These are phyloP conservation scores for Andrena marginata DNA, from an alignment of 2,888 invertebrate genomes.

Conservation along the genomic window DNA sequence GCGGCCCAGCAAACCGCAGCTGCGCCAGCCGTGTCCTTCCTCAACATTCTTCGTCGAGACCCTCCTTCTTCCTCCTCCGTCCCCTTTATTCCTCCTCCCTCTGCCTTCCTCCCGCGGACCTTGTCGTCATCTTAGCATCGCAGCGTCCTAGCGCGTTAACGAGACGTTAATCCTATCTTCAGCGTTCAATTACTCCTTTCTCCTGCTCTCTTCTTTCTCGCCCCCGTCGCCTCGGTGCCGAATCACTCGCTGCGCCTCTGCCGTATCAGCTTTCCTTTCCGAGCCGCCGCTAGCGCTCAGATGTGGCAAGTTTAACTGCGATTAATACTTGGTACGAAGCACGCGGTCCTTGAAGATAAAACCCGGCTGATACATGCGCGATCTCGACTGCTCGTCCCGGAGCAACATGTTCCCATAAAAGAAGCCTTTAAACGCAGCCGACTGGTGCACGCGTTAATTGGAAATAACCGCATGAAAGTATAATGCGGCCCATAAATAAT, in stretches of 20 bases:
- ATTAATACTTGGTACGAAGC: too few species aligned
- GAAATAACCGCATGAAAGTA: conserved; percentile 31
- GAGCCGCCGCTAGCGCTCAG: too few species aligned
- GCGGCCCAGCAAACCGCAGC: conserved; percentile 49
- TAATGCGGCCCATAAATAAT: conserved; percentile 29
- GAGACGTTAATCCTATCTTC: conserved; percentile 18
- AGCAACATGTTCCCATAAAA: conserved; percentile 20
- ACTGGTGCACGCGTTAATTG: conserved; percentile 29
- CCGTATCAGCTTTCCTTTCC: too few species aligned
- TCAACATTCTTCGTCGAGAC: conserved; percentile 48
- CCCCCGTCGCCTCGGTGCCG: neutral
- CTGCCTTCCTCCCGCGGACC: neutral
- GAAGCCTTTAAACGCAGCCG: conserved; percentile 19
- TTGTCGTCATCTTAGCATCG: conserved; percentile 7
- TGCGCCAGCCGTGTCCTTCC: conserved; percentile 50
- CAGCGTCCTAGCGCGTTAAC: conserved; percentile 20
- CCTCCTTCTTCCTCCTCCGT: conserved; percentile 7
- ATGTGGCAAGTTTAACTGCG: too few species aligned
- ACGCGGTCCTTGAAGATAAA: too few species aligned
- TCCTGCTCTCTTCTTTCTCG: neutral
- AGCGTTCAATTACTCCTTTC: neutral
- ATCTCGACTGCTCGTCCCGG: conserved; percentile 15
- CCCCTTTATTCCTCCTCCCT: neutral
- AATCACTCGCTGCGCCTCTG: too few species aligned
- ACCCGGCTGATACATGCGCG: neutral